Conservation (phyloP, 2,797 vertebrate species). For the Tokudaia tokunoshimensis region DNA sequence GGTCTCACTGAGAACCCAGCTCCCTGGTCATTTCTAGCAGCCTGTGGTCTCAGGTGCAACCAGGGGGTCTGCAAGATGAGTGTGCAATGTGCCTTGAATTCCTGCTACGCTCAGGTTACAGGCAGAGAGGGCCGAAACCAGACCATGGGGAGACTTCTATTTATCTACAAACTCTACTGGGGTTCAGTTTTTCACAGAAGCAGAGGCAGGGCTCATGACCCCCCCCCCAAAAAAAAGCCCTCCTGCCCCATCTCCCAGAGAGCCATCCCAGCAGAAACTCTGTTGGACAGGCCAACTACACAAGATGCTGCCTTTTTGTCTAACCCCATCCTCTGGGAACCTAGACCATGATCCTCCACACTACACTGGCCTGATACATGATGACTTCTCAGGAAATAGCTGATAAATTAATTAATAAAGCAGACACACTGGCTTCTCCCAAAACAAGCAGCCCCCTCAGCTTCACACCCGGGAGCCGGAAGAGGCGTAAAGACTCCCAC, state of each 20-base stretch:
- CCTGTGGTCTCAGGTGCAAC: not conserved
- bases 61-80: not conserved
- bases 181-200: conserved; percentile 26
- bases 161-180: conserved; percentile 37
- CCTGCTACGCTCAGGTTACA: not conserved
- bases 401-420: not conserved
- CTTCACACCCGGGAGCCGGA: not conserved
- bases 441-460: not conserved
- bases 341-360: not conserved
- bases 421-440: not conserved
- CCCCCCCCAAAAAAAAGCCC: not conserved
- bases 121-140: not conserved
- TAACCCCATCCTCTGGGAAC: not conserved
- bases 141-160: not conserved
- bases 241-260: not conserved
- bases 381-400: not conserved
- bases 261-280: not conserved
- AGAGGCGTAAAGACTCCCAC: not conserved
- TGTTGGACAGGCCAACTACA: not conserved
- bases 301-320: not conserved
- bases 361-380: not conserved
- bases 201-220: not conserved
- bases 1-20: not conserved
- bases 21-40: not conserved
- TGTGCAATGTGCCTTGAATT: not conserved